A percentile compares a stretch with the other conserved stretches of the same genome.
These are phyloP conservation scores for Sarcophaga rosellei DNA, from an alignment of 2,888 invertebrate genomes.

Conservation along the genomic window DNA sequence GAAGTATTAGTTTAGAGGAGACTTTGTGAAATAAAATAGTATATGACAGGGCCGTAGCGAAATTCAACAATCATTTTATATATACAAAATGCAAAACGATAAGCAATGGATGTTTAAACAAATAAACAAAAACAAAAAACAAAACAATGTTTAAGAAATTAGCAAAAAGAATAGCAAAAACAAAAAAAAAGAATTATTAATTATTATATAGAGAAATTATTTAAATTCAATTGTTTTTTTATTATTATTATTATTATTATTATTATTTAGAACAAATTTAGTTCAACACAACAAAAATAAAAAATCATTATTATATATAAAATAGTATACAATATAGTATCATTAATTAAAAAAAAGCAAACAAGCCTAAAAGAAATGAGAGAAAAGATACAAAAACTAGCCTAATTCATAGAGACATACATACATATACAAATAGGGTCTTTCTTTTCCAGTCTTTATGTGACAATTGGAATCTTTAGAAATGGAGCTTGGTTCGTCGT, in stretches of 20 bases:
- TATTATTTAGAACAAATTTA: conserved; percentile 78
- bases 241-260: background rate
- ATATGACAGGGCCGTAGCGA: conserved; percentile 26
- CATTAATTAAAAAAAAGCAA: conserved; percentile 6
- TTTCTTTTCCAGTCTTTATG: background rate
- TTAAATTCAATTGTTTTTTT: conserved; percentile 50
- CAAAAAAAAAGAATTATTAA: conserved; percentile 13
- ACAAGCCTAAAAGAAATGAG: conserved; percentile 11
- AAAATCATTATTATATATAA: conserved; percentile 48
- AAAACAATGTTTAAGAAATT: conserved; percentile 43
- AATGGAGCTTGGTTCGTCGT: background rate
- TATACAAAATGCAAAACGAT: conserved; percentile 62
- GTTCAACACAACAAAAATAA: conserved; percentile 71
- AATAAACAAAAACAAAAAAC: conserved; percentile 44
- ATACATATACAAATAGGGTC: background rate
- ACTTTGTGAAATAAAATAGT: background rate
- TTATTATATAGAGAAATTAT: conserved; percentile 63
- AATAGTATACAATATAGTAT: too few relatives aligned
- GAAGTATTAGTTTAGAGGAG: background rate
- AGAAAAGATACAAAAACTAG: background rate
- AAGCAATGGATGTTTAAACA: conserved; percentile 63
- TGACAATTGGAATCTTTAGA: background rate
- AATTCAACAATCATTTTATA: conserved; percentile 57
- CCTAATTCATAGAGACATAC: background rate
- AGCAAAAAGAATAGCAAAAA: conserved; percentile 60